Base-by-base conservation (phyloP, 2,113 vertebrate species). In the Calypte anna region DNA sequence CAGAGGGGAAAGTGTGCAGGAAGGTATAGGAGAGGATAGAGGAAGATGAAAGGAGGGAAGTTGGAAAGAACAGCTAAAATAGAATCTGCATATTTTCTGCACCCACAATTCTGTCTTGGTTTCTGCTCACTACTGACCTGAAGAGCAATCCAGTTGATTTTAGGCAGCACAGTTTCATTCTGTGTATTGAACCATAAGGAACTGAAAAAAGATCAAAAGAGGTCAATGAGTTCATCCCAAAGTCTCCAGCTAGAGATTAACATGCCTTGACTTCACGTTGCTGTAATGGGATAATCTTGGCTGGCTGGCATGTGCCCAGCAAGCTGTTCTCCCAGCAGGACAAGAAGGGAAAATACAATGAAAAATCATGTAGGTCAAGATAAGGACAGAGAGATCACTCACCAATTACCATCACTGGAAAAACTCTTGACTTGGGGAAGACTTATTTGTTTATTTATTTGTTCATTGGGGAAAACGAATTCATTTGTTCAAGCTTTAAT, bases 391-490 rank as follows among this genome's bases (percentile, higher is more conserved):
- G 27, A 78, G 10, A 38, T 79, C 15, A 36, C 14, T 82, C 48
- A 70, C 2, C 7, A 67, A 3, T 23, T 70, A 21, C 24, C 8
- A 2, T 25, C 12, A 43, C 0, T 1, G 33, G 31, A 55, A 73
- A 94, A 80, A 40, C 11, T 27, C 12, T 63, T 58, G 43, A 50
- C 36, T 63, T 79, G 12, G 8, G 57, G 15, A 80, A 83, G 38
- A 76, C 7, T 33, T 21, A 28, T 50, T 57, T 88, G 33, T 64
- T 72, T 58, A 46, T 46, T 46, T 46, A 46, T 46, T 46, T 46
- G 14, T 46, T 14, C 15, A 46, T 62, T 79, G 12, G 8, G 57
- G 15, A 80, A 83, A 33, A 76, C 7, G 28, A 24, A n/a, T 57
- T 57, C 81, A 50, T 64, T 72, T 66, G 18, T 46, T 46, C 40